These are phyloP conservation scores for Pseudochaenichthys georgianus DNA, from an alignment of 2,797 vertebrate species.

Conservation along the genomic window DNA sequence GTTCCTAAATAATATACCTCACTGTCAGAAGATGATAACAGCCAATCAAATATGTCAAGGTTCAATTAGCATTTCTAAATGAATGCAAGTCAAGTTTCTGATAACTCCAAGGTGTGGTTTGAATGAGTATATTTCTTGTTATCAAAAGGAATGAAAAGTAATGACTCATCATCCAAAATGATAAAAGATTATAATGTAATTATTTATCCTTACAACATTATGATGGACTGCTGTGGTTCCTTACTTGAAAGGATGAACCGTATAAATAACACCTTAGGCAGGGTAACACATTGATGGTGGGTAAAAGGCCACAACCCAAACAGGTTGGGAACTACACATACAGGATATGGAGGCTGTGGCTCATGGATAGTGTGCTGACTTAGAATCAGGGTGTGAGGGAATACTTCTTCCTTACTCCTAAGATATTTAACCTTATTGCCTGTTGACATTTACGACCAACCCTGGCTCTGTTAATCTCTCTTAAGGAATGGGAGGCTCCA, in stretches of 20 bases:
- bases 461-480: too few species aligned
- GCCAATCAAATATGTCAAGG: not conserved
- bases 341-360: too few species aligned
- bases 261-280: not conserved
- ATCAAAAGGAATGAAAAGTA: not conserved
- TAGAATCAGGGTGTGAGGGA: too few species aligned
- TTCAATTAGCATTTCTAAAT: not conserved
- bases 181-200: too few species aligned
- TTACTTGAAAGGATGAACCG: not conserved
- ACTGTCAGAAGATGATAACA: not conserved
- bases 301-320: not conserved
- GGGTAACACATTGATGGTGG: not conserved
- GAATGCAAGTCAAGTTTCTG: not conserved
- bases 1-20: not conserved
- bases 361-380: too few species aligned
- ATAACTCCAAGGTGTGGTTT: not conserved
- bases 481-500: too few species aligned
- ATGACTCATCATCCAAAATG: not conserved
- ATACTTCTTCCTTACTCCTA: too few species aligned
- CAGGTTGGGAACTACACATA: not conserved
- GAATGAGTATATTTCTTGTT: not conserved
- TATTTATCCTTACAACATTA: not conserved
- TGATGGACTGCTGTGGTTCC: not conserved
- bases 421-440: too few species aligned
- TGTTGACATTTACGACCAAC: too few species aligned